Conservation (phyloP, 2,113 vertebrate species). For the Takifugu bimaculatus region DNA sequence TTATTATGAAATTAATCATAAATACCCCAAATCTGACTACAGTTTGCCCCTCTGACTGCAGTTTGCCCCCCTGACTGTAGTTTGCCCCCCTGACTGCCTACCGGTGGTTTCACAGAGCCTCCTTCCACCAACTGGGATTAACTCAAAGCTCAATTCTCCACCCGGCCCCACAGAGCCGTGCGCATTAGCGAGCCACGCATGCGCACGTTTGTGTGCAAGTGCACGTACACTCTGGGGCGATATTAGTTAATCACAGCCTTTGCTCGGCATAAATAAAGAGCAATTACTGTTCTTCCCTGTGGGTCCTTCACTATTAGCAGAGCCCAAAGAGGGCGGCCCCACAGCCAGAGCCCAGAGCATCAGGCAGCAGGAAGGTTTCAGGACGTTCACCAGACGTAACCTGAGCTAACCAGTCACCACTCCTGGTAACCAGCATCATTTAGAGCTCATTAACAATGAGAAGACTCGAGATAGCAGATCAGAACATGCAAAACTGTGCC, state of each 20-base stretch:
- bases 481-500: not conserved
- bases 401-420: too few relatives aligned
- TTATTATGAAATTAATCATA: too few relatives aligned
- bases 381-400: slow-evolving; percentile 29
- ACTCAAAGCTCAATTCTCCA: slow-evolving; percentile 58
- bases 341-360: slow-evolving; percentile 45
- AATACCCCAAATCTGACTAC: too few relatives aligned
- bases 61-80: too few relatives aligned
- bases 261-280: slow-evolving; percentile 75
- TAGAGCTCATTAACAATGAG: not conserved
- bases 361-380: slow-evolving; percentile 41
- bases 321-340: slow-evolving; percentile 64
- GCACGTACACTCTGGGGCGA: slow-evolving; percentile 62
- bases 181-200: slow-evolving; percentile 5
- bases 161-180: slow-evolving; percentile 47
- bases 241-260: slow-evolving; percentile 75
- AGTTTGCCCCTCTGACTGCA: too few relatives aligned
- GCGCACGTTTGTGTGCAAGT: slow-evolving; percentile 22
- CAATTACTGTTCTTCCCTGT: slow-evolving; percentile 71
- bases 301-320: slow-evolving; percentile 63
- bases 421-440: not conserved
- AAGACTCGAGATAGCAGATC: not conserved
- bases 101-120: slow-evolving; percentile 52
- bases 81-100: slow-evolving; percentile 15
- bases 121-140: slow-evolving; percentile 57